A percentile compares a stretch with the other conserved stretches of the same genome.
Evolutionary conservation across 35 echinoderm and acorn worm genomes (phyloP).

Genomic region (Strongylocentrotus purpuratus): DNA sequence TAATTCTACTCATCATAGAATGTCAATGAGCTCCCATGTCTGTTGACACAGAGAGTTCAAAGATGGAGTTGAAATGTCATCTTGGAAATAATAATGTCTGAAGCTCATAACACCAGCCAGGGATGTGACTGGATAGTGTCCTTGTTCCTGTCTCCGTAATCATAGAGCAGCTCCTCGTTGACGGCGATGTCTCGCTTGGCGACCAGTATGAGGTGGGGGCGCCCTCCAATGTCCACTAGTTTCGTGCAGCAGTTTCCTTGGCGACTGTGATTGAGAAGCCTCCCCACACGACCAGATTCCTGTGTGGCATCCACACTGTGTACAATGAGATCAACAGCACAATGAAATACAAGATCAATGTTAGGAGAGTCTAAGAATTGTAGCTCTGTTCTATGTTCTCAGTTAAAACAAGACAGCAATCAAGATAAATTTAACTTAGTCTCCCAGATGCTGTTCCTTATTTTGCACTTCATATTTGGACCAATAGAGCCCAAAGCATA

Average conservation of each 20-base stretch:
- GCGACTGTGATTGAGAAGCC: slow-evolving; percentile 94
- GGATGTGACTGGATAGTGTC: slow-evolving; percentile 77
- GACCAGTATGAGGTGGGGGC: slow-evolving; percentile 82
- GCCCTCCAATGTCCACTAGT: slow-evolving; percentile 58
- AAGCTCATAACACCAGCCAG: slow-evolving; percentile 77
- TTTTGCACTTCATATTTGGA: no score
- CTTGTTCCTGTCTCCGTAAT: slow-evolving; percentile 91
- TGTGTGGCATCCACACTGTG: slow-evolving; percentile 85
- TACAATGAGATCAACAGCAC: neutral
- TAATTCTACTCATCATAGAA: neutral
- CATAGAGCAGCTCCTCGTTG: slow-evolving; percentile 86
- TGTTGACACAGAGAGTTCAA: neutral
- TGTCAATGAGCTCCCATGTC: neutral
- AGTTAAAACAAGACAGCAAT: no score
- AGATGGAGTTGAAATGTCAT: neutral
- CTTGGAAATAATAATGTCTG: neutral
- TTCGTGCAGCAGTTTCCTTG: slow-evolving; percentile 89
- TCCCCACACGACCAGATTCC: slow-evolving; percentile 81
- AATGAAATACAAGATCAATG: no score
- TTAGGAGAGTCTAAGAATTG: no score
- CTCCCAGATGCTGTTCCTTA: no score
- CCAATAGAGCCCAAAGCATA: no score
- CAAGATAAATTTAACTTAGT: no score
- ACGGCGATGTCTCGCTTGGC: slow-evolving; percentile 75
- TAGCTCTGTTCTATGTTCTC: no score